phyloP scores from a whole-genome alignment of 30 jellyfish, hydroid and myxozoan species.

The Mastigias papua region DNA sequence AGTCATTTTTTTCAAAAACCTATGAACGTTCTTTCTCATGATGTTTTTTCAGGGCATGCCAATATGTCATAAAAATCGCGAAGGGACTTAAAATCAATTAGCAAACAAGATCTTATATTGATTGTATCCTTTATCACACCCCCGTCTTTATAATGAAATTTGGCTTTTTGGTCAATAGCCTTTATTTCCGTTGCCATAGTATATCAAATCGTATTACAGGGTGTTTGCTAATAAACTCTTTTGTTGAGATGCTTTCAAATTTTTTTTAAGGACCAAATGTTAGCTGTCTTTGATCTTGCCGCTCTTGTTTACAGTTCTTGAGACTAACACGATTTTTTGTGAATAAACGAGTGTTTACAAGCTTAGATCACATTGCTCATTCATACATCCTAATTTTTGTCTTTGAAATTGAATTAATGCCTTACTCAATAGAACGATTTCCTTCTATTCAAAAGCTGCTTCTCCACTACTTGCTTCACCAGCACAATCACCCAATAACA shows the following conservation, averaged over 20 bases:
- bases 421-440: too few species aligned
- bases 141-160: constrained; percentile 5
- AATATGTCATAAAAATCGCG: too few species aligned
- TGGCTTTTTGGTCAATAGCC: constrained; percentile 1
- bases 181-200: constrained; percentile 42
- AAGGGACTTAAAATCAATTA: too few species aligned
- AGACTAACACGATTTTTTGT: background rate
- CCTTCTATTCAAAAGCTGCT: too few species aligned
- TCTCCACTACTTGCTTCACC: too few species aligned
- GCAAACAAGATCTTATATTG: background rate
- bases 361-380: too few species aligned
- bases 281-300: constrained; percentile 16
- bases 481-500: too few species aligned
- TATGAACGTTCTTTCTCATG: too few species aligned
- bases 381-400: too few species aligned
- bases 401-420: too few species aligned
- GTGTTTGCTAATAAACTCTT: constrained; percentile 16
- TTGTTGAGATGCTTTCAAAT: background rate
- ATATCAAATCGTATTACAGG: constrained; percentile 9
- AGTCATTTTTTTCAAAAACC: too few species aligned
- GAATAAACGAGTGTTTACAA: background rate
- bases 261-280: constrained; percentile 1
- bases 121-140: background rate
- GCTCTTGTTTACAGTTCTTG: background rate
- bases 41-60: too few species aligned